These are phyloP conservation scores for Pandemis cinnamomeana DNA, from an alignment of 2,888 invertebrate species.

Conservation along the genomic window DNA sequence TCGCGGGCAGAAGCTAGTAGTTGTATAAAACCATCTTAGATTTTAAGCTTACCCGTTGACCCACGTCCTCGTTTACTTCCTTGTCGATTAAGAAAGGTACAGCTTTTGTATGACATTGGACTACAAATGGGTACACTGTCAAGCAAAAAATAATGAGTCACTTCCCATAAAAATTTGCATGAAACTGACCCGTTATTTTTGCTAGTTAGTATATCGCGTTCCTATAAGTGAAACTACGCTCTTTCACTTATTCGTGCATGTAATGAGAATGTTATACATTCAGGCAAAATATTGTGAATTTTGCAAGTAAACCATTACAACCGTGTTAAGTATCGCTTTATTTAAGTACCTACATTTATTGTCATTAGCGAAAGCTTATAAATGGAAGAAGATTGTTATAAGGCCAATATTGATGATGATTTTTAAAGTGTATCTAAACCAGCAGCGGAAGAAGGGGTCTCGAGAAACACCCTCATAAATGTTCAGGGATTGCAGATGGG, in stretches of 20 bases:
- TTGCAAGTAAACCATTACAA: not conserved
- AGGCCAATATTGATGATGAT: not conserved
- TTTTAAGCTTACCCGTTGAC: too few species aligned
- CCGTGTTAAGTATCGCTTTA: not conserved
- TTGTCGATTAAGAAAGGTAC: too few species aligned
- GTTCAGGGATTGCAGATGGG: too few species aligned
- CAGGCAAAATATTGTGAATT: not conserved
- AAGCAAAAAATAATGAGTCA: too few species aligned
- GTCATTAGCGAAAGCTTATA: not conserved
- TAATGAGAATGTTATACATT: not conserved
- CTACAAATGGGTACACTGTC: too few species aligned
- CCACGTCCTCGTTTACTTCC: too few species aligned
- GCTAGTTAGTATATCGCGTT: not conserved
- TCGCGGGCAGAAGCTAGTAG: too few species aligned
- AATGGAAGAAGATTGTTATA: not conserved
- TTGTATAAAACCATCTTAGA: too few species aligned
- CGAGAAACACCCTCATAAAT: too few species aligned
- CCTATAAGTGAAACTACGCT: not conserved
- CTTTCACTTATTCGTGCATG: not conserved
- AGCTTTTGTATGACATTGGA: too few species aligned
- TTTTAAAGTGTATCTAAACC: not conserved
- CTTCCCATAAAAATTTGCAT: too few species aligned
- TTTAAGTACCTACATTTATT: not conserved
- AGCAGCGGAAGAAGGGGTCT: too few species aligned
- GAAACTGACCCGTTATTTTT: not conserved